Evolutionary conservation across 1,140 invertebrate genomes (phyloP), one percentile per base, ranked within the genome.

Genomic region (Drosophila parvula): DNA sequence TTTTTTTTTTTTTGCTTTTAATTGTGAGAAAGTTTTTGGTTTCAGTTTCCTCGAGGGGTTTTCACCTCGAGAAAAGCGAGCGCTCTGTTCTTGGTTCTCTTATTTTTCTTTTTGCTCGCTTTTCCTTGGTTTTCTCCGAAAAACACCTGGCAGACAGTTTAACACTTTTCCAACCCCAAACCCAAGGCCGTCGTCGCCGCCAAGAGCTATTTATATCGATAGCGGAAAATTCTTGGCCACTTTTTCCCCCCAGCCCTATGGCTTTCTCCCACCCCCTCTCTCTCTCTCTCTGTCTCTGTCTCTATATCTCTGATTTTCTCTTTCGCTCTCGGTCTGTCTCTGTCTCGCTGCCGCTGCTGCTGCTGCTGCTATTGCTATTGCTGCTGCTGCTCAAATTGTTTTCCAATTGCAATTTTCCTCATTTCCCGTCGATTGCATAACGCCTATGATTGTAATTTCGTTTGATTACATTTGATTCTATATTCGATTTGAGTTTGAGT

Each of bases 381-480:
- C 44, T 68, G 60, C 64, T 68, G 64, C 61, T 41, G 40, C 64
- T 70, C 18, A 71, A 71, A 71, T 71, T 71, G 53, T 71, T 71
- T 71, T 71, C 67, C 69, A 71, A 71, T 71, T 71, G 65, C 69
- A 71, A 71, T 71, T 71, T 71, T 71, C 69, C 68, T 71, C 53
- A 71, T 59, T 71, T 71, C 65, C 69, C 55, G 30, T 30, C 43
- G 53, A 71, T 71, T 71, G 69, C 69, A 71, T 71, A 71, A 71
- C 67, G 69, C 68, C 65, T 71, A 58, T 71, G 69, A 71, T 71
- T 71, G 69, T 59, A 40, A 71, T 71, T 71, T 71, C 34, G 43
- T 59, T 71, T 71, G 65, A 59, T 71, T 71, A 59, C 50, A 68
- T 70, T 71, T 71, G 51, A 71, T 71, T 70, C 60, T 9, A 30